phyloP scores from a whole-genome alignment of 2,888 invertebrate species.

The Pegoplata infirma region DNA sequence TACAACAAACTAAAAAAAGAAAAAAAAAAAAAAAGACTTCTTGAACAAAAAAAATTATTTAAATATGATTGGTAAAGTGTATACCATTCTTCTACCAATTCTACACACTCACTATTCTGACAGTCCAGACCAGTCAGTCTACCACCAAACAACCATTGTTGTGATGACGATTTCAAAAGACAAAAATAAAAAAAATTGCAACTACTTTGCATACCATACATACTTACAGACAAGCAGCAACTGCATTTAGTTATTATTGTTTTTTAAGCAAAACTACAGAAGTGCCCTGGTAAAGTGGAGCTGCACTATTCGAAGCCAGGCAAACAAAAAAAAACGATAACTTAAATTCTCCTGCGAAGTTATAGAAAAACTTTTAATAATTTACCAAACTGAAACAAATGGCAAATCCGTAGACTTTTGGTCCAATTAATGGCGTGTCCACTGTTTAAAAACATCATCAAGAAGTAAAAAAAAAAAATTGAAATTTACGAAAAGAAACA shows the following conservation, averaged over 20 bases:
- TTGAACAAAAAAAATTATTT: slow-evolving; percentile 24
- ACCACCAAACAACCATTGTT: slow-evolving; percentile 46
- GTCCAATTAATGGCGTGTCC: too few species aligned
- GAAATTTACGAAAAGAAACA: slow-evolving; percentile 53
- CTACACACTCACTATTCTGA: slow-evolving; percentile 14
- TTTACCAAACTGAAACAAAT: too few species aligned
- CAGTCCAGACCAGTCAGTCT: too few species aligned
- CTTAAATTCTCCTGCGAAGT: too few species aligned
- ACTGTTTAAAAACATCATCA: too few species aligned
- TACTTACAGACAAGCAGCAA: slow-evolving; percentile 1
- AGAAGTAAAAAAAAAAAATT: not conserved
- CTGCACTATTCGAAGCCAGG: too few species aligned
- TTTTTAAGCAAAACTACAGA: too few species aligned
- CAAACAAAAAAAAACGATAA: slow-evolving; percentile 1
- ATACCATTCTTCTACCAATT: slow-evolving; percentile 16
- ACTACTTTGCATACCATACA: slow-evolving; percentile 40
- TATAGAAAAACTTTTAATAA: too few species aligned
- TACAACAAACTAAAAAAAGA: slow-evolving; percentile 26
- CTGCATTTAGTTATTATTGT: slow-evolving; percentile 33
- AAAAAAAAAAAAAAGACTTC: slow-evolving; percentile 3
- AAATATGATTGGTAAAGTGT: slow-evolving; percentile 52
- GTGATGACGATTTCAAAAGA: slow-evolving; percentile 50
- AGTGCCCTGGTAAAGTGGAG: too few species aligned
- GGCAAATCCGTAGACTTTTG: too few species aligned
- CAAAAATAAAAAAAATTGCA: not conserved